A percentile compares a stretch with the other conserved stretches of the same genome.
These are phyloP conservation scores for Halcyon leucocephala DNA, from an alignment of 2,797 vertebrate species.

Conservation along the genomic window DNA sequence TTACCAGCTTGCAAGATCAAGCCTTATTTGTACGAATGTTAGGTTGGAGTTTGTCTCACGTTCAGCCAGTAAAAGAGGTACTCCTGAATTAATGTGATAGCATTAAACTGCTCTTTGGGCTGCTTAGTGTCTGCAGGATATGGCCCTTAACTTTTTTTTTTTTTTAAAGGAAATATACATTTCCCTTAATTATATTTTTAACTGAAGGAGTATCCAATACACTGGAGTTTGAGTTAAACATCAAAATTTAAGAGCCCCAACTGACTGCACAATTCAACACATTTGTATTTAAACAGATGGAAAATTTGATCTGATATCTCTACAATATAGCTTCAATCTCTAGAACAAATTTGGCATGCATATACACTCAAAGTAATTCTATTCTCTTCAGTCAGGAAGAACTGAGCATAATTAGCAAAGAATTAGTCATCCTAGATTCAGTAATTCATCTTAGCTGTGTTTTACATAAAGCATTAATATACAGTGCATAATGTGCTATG, in stretches of 20 bases:
- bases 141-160: not conserved
- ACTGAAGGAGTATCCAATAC: not conserved
- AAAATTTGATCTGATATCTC: not conserved
- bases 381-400: constrained; percentile 14
- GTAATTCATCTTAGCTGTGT: constrained; percentile 2
- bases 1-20: not conserved
- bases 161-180: not conserved
- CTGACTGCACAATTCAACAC: not conserved
- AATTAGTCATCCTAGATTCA: constrained; percentile 15
- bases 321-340: not conserved
- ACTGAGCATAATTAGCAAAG: constrained; percentile 7
- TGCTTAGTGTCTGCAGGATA: not conserved
- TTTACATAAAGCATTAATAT: constrained; percentile 22
- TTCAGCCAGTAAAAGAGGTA: not conserved
- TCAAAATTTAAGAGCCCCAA: not conserved
- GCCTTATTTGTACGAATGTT: not conserved
- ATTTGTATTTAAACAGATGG: not conserved
- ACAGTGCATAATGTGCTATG: not conserved
- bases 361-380: not conserved
- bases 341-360: not conserved
- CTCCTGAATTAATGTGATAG: not conserved
- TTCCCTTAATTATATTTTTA: not conserved
- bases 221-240: not conserved
- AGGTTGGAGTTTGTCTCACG: not conserved
- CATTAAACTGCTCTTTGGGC: not conserved